These are phyloP conservation scores for Panthera uncia DNA, from an alignment of 2,113 vertebrate species.

Conservation along the genomic window DNA sequence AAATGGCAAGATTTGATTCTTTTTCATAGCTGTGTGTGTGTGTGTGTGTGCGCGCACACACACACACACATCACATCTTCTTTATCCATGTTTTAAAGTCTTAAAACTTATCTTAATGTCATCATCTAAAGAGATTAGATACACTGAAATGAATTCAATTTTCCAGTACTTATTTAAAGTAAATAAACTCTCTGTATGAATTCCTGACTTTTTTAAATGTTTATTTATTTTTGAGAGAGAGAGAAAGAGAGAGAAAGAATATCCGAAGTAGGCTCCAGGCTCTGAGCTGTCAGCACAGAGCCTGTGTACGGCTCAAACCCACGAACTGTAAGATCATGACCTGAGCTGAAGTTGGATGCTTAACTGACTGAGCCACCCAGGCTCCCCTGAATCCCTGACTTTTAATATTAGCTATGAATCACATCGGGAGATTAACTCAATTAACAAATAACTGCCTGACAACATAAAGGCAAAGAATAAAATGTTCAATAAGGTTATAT, in stretches of 20 bases:
- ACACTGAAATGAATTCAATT: background rate
- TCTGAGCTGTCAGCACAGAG: no score
- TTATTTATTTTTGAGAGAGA: no score
- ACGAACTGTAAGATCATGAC: no score
- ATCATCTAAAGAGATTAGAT: background rate
- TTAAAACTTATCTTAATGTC: background rate
- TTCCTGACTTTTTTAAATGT: background rate
- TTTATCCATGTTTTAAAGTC: conserved; percentile 14
- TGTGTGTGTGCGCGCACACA: background rate
- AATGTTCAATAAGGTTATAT: background rate
- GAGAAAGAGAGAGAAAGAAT: no score
- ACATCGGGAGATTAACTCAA: background rate
- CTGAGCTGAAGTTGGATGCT: no score
- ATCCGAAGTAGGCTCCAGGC: no score
- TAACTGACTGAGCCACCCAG: no score
- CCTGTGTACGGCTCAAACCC: no score
- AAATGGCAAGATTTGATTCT: background rate
- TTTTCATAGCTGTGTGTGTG: background rate
- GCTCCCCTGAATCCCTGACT: background rate
- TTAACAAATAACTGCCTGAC: background rate
- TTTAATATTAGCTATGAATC: conserved; percentile 34
- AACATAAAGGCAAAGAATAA: background rate
- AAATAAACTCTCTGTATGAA: background rate
- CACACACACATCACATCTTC: background rate
- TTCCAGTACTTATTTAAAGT: background rate